These are phyloP conservation scores for Zygaena filipendulae DNA, from an alignment of 2,888 invertebrate species.

Conservation along the genomic window DNA sequence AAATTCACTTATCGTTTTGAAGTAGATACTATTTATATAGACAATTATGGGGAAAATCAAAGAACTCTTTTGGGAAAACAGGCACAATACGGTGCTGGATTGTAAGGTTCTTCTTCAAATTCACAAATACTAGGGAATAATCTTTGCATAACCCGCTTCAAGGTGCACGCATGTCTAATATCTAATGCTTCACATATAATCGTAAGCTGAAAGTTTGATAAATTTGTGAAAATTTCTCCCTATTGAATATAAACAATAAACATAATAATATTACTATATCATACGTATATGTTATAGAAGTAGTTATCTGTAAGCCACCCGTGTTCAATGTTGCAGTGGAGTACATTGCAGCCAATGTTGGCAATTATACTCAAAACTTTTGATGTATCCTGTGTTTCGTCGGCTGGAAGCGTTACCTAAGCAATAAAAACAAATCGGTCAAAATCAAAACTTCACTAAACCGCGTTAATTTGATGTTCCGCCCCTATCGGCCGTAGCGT, in stretches of 20 bases:
- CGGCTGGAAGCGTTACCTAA: constrained; percentile 7
- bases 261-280: too few relatives aligned
- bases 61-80: constrained; percentile 26
- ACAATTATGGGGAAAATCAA: too few relatives aligned
- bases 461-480: too few relatives aligned
- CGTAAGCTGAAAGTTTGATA: constrained; percentile 68
- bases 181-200: constrained; percentile 85
- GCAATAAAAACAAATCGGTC: too few relatives aligned
- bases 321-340: constrained; percentile 17
- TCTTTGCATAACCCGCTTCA: constrained; percentile 28
- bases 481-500: too few relatives aligned
- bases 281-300: constrained; percentile 19
- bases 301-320: constrained; percentile 22
- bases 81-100: constrained; percentile 23
- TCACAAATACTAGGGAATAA: constrained; percentile 31
- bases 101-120: constrained; percentile 29
- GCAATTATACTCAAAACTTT: constrained; percentile 26
- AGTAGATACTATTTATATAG: too few relatives aligned
- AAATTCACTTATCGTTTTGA: too few relatives aligned
- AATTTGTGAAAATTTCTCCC: too few relatives aligned
- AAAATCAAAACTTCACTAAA: too few relatives aligned
- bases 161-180: constrained; percentile 70
- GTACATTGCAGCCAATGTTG: constrained; percentile 24
- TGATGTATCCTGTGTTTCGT: constrained; percentile 11
- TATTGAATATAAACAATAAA: too few relatives aligned